These are phyloP conservation scores for Ophiodon elongatus DNA, from an alignment of 2,113 vertebrate genomes.

Conservation along the genomic window DNA sequence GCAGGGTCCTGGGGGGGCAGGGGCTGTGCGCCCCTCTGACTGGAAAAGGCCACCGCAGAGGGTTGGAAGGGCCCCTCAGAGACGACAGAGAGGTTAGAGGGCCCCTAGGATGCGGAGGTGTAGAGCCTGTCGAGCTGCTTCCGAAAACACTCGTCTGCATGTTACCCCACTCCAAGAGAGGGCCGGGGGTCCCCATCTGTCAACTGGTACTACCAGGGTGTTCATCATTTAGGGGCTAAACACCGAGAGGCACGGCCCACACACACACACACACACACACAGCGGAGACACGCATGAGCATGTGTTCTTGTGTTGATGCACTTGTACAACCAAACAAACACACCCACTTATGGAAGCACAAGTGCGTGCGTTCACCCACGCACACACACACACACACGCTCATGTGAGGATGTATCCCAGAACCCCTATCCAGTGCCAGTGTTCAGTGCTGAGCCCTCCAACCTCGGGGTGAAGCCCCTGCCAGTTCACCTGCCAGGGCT, in stretches of 20 bases:
- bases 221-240: conserved; percentile 78
- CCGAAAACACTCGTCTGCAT: conserved; percentile 71
- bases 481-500: conserved; percentile 83
- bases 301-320: conserved; percentile 75
- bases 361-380: neutral
- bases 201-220: conserved; percentile 73
- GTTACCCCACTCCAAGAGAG: conserved; percentile 63
- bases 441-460: conserved; percentile 74
- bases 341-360: conserved; percentile 35
- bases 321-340: conserved; percentile 66
- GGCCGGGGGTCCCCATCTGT: conserved; percentile 81
- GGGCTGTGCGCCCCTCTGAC: conserved; percentile 42
- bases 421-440: conserved; percentile 62
- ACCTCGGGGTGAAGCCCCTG: conserved; percentile 83
- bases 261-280: conserved; percentile 59
- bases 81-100: conserved; percentile 80
- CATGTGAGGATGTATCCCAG: conserved; percentile 59
- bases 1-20: conserved; percentile 61
- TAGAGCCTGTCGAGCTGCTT: conserved; percentile 68
- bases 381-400: conserved; percentile 18
- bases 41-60: conserved; percentile 66
- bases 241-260: conserved; percentile 40
- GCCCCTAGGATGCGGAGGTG: conserved; percentile 48
- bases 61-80: conserved; percentile 68
- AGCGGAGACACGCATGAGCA: conserved; percentile 58